Percentiles rank a stretch among this genome's conserved stretches.
These are phyloP conservation scores for Propsilocerus akamusi DNA, from an alignment of 1,140 invertebrate species.

Conservation along the genomic window DNA sequence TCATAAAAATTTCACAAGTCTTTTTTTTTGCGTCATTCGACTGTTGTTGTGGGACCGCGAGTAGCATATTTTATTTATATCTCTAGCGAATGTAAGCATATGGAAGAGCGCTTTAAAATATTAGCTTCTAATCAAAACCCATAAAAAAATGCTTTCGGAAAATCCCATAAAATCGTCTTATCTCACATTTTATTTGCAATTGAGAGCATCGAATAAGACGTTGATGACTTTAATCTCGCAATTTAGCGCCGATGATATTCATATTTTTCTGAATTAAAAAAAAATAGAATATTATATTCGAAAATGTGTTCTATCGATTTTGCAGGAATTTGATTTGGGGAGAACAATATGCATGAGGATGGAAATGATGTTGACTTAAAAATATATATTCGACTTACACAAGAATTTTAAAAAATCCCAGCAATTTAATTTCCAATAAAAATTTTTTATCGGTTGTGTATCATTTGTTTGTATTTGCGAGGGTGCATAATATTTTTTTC, in stretches of 20 bases:
- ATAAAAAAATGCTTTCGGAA: conserved; percentile 1
- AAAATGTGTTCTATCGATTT: conserved; percentile 1
- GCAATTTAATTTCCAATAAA: conserved; percentile 4
- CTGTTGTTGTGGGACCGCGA: no score
- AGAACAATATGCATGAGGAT: background rate
- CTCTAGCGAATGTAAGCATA: background rate
- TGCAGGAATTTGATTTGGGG: background rate
- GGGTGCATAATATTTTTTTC: no score
- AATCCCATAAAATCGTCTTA: conserved; percentile 2
- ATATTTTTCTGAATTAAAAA: no score
- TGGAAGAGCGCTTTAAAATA: background rate
- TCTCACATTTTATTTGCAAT: background rate
- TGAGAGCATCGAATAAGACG: background rate
- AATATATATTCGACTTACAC: background rate
- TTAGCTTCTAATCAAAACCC: background rate
- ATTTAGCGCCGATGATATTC: background rate
- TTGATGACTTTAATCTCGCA: conserved; percentile 2
- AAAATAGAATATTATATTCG: no score
- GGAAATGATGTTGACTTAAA: conserved; percentile 1
- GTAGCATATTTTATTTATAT: no score
- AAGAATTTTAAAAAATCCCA: background rate
- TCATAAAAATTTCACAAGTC: background rate
- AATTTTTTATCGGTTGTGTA: background rate
- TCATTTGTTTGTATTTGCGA: background rate
- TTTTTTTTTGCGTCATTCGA: background rate